Conservation (phyloP, 2,888 invertebrate genomes). For the Horisme vitalbata region DNA sequence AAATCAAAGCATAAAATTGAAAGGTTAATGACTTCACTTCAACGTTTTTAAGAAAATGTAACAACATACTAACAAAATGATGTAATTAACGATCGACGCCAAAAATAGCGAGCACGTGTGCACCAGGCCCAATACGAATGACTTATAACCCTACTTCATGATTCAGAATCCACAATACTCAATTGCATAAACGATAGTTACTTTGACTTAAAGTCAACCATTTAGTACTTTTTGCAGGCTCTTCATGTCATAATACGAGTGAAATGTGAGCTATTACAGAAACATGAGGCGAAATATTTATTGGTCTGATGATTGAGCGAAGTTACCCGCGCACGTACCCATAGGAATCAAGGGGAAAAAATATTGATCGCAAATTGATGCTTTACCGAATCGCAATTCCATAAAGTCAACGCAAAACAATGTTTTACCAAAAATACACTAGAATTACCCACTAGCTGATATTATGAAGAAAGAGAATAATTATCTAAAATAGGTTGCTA, state of each 20-base stretch:
- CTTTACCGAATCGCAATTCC: constrained; percentile 31
- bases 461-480: too few species aligned
- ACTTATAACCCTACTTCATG: constrained; percentile 22
- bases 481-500: too few species aligned
- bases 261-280: constrained; percentile 59
- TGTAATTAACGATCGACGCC: neutral
- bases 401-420: constrained; percentile 8
- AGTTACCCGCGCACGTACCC: constrained; percentile 31
- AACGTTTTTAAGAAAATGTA: too few species aligned
- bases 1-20: too few species aligned
- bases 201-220: constrained; percentile 45
- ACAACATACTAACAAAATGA: neutral
- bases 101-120: constrained; percentile 12
- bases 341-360: constrained; percentile 19
- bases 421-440: too few species aligned
- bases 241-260: constrained; percentile 56
- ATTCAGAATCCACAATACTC: constrained; percentile 19
- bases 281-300: constrained; percentile 71
- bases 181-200: constrained; percentile 22
- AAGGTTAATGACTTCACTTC: too few species aligned
- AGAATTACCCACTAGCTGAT: too few species aligned
- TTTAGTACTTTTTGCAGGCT: constrained; percentile 57
- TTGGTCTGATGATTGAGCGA: constrained; percentile 61
- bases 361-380: constrained; percentile 29
- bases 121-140: constrained; percentile 13